Percentiles rank a stretch among this genome's conserved stretches.
These are phyloP conservation scores for Odocoileus hemionus DNA, from an alignment of 2,113 vertebrate genomes.

Conservation along the genomic window DNA sequence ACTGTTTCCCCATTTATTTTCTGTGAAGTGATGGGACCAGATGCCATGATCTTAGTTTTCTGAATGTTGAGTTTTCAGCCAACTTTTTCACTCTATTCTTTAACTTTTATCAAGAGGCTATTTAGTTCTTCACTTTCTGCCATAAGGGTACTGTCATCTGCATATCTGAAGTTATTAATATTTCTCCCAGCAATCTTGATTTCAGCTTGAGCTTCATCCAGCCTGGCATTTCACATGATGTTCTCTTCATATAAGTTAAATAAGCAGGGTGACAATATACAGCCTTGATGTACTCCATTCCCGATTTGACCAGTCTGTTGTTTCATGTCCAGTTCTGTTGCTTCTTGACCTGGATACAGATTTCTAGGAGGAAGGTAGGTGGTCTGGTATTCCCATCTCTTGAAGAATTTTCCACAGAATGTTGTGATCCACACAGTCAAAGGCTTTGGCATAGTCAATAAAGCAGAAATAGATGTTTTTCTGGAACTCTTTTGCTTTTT, in stretches of 20 bases:
- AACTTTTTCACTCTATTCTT: neutral
- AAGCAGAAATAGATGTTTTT: neutral
- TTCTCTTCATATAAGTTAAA: neutral
- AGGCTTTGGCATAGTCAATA: neutral
- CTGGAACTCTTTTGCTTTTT: neutral
- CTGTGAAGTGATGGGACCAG: neutral
- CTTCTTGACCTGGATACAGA: neutral
- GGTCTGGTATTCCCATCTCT: neutral
- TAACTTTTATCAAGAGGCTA: neutral
- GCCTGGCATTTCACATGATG: neutral
- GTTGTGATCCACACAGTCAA: neutral
- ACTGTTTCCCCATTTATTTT: neutral
- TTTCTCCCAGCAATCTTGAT: neutral
- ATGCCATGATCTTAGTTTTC: neutral
- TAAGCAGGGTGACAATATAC: neutral
- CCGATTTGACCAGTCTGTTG: neutral
- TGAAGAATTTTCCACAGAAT: neutral
- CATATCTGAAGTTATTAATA: neutral
- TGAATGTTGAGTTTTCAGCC: neutral
- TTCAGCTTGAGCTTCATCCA: neutral
- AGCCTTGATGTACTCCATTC: neutral
- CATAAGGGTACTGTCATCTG: neutral
- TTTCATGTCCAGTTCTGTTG: neutral
- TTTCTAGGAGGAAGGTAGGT: neutral
- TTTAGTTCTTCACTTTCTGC: neutral